A percentile compares a stretch with the other conserved stretches of the same genome.
phyloP scores from a whole-genome alignment of 2,797 vertebrate species.

The Ctenopoma multispine region DNA sequence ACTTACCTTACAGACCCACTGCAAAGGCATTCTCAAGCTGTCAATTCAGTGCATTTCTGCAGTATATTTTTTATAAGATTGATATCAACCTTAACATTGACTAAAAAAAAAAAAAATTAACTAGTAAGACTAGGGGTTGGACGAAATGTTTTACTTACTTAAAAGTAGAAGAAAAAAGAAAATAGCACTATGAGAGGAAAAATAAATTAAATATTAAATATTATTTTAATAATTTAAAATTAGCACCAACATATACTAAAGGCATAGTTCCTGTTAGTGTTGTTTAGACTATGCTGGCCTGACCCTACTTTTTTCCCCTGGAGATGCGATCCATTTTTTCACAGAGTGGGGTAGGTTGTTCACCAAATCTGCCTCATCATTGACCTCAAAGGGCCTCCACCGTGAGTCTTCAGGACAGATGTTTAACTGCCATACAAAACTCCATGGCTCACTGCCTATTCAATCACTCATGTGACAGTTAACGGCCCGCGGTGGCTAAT shows the following conservation, averaged over 20 bases:
- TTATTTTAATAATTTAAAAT: too few species aligned
- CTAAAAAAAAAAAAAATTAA: too few species aligned
- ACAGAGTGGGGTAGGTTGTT: slow-evolving; percentile 63
- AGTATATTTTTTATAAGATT: not conserved
- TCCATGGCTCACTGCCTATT: slow-evolving; percentile 82
- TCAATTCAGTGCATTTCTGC: not conserved
- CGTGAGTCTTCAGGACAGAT: slow-evolving; percentile 69
- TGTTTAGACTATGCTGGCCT: slow-evolving; percentile 28
- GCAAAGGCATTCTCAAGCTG: not conserved
- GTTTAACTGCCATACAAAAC: slow-evolving; percentile 83
- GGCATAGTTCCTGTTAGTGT: too few species aligned
- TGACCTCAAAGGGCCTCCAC: slow-evolving; percentile 72
- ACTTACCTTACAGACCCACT: not conserved
- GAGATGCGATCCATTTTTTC: slow-evolving; percentile 51
- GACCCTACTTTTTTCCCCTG: slow-evolving; percentile 58
- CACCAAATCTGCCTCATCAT: slow-evolving; percentile 78
- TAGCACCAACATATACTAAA: too few species aligned
- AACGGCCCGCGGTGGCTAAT: slow-evolving; percentile 85
- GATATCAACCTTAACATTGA: too few species aligned
- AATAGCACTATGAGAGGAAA: too few species aligned
- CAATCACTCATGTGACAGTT: slow-evolving; percentile 88
- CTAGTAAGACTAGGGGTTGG: too few species aligned
- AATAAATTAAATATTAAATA: too few species aligned
- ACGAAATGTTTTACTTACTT: too few species aligned
- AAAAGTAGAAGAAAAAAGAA: too few species aligned